Base-by-base conservation (phyloP, 2,797 vertebrate species). In the Platalea minor region DNA sequence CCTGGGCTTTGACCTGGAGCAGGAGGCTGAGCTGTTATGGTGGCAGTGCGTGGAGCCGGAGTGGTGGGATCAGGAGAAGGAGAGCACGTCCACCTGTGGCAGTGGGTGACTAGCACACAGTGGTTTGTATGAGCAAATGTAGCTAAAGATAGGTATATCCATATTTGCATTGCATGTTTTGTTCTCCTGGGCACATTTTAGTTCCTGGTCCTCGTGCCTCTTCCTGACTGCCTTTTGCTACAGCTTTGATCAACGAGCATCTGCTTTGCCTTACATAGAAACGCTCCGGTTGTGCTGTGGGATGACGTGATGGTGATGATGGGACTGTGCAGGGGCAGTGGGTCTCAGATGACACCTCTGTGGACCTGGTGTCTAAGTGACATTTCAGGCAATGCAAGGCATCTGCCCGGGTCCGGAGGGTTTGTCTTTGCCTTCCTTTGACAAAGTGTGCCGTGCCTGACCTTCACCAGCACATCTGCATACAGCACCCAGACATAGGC, bases 11-110 rank as follows among this genome's bases (percentile, higher is more conserved):
- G 15, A 41, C 11, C 65, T 19, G 45, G 39, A 78, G 61, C 65
- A 67, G 74, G 20, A 73, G 7, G 20, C 43, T n/a, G 4, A 57
- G 17, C n/a, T 0, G 0, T 46, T 12, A 7, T 0, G 5, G 60
- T 23, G 43, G 72, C 48, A 79, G 43, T 7, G 1, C 0, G 0
- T 28, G 35, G 48, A 82, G 45, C 57, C 75, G 61, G 43, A 77
- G 9, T 3, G 43, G 28, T 37, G 51, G 54, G 72, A 25, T 41
- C 53, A 67, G 43, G 13, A 65, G 61, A 11, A 91, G 45, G 24
- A 53, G 11, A 53, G 39, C 18, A n/a, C 1, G 5, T 46, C 37
- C 61, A 16, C 29, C 41, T 31, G 43, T 25, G 67, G 24, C 35
- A 37, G 15, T 11, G 33, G 37, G 31, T 37, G 56, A 41, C 25